Evolutionary conservation across 2,888 invertebrate genomes (phyloP).

Genomic region (Cylindroiulus punctatus): DNA sequence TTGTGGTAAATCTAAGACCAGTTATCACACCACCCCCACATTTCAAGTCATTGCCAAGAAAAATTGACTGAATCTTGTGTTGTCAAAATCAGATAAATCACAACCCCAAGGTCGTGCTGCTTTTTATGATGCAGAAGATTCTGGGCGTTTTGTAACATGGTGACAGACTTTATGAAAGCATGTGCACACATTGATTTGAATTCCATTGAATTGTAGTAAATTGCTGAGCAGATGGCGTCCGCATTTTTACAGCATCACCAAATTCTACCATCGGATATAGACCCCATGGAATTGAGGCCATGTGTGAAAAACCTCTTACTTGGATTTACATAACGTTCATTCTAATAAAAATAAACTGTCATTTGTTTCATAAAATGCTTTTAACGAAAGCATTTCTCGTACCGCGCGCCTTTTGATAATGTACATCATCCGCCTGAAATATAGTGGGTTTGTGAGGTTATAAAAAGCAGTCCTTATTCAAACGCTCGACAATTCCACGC

Average conservation of each 20-base stretch:
- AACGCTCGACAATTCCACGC: conserved; percentile 16
- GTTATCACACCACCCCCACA: no score
- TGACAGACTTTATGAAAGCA: no score
- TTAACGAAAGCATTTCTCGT: neutral
- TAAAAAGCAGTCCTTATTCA: conserved; percentile 21
- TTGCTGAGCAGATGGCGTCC: no score
- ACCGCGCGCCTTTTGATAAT: neutral
- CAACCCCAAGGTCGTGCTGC: no score
- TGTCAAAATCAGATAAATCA: no score
- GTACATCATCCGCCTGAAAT: neutral
- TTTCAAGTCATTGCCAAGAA: no score
- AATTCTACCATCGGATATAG: neutral
- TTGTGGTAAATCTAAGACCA: no score
- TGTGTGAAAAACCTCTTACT: neutral
- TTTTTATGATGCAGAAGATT: no score
- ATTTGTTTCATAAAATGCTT: conserved; percentile 32
- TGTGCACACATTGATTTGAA: no score
- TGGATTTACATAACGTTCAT: neutral
- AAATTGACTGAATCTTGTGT: no score
- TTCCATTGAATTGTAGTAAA: no score
- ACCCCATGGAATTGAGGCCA: neutral
- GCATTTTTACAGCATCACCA: neutral
- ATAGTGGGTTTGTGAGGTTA: neutral
- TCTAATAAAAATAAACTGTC: neutral
- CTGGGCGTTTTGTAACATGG: no score